Conservation (phyloP, 2,888 invertebrate species). For the Carcina quercana region DNA sequence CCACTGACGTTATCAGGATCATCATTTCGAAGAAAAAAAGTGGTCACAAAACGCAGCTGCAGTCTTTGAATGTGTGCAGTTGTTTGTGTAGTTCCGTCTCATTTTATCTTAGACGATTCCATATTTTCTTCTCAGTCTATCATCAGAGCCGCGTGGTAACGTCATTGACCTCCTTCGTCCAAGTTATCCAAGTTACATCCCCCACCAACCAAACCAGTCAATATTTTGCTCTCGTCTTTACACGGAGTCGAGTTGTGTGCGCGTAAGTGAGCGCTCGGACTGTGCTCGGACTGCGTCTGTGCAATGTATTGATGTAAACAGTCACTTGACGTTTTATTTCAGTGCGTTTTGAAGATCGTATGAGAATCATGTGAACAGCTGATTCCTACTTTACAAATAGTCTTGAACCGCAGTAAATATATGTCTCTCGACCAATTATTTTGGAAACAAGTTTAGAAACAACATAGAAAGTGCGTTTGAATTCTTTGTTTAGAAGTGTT, state of each 20-base stretch:
- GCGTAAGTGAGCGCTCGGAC: constrained; percentile 28
- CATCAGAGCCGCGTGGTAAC: constrained; percentile 30
- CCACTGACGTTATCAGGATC: too few species aligned
- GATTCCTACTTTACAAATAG: constrained; percentile 23
- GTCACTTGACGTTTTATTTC: constrained; percentile 59
- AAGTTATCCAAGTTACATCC: too few species aligned
- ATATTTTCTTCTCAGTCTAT: constrained; percentile 26
- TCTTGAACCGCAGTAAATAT: not conserved
- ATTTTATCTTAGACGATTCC: constrained; percentile 8
- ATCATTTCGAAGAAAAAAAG: too few species aligned
- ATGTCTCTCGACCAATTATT: not conserved
- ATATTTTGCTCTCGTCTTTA: constrained; percentile 33
- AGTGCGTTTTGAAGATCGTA: constrained; percentile 56
- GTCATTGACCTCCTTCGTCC: constrained; percentile 60
- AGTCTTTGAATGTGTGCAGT: constrained; percentile 9
- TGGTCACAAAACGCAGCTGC: constrained; percentile 1
- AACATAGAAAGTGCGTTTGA: constrained; percentile 22
- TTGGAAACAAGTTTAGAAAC: constrained; percentile 8
- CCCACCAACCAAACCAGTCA: constrained; percentile 44
- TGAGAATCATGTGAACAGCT: constrained; percentile 56
- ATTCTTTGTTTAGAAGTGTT: constrained; percentile 18
- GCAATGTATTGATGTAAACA: constrained; percentile 66
- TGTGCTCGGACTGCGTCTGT: constrained; percentile 38
- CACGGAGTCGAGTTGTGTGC: constrained; percentile 33
- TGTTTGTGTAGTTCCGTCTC: constrained; percentile 43